Conservation (phyloP, 2,888 invertebrate species). For the Isotomurus palustris region DNA sequence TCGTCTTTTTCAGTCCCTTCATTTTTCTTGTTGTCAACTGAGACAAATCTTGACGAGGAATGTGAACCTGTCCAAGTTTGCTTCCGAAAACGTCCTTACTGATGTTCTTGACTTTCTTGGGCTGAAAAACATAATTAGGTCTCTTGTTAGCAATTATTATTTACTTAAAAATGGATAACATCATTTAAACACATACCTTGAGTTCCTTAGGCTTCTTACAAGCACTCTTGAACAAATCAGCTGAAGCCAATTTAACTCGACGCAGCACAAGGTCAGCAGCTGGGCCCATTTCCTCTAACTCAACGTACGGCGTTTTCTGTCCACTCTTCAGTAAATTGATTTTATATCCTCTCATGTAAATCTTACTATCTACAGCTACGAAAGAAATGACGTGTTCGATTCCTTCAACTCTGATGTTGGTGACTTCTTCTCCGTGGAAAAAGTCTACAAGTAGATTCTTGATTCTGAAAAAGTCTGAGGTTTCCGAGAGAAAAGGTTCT, state of each 20-base stretch:
- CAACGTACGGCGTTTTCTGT: constrained; percentile 78
- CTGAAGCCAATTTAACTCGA: constrained; percentile 81
- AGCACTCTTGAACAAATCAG: constrained; percentile 78
- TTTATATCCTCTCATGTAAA: constrained; percentile 73
- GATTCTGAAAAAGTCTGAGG: constrained; percentile 69
- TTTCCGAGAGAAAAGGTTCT: constrained; percentile 76
- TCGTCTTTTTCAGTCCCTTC: constrained; percentile 73
- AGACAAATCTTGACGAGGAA: constrained; percentile 80
- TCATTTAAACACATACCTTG: constrained; percentile 52
- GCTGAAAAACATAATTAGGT: constrained; percentile 52
- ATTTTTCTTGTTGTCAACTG: constrained; percentile 84
- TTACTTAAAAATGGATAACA: neutral
- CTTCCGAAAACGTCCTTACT: constrained; percentile 80
- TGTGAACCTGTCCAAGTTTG: constrained; percentile 84
- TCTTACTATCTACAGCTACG: constrained; percentile 72
- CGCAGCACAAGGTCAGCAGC: constrained; percentile 79
- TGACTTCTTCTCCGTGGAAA: constrained; percentile 78
- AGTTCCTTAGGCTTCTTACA: constrained; percentile 73
- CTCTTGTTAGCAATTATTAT: neutral
- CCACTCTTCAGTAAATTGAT: constrained; percentile 87
- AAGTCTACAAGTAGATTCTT: constrained; percentile 87
- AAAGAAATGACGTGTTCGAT: constrained; percentile 90
- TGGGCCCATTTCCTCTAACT: constrained; percentile 91
- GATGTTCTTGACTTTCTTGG: constrained; percentile 85
- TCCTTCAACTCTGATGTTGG: constrained; percentile 81